Base-by-base conservation (phyloP, 2,888 invertebrate genomes). In the Hyppa rectilinea region DNA sequence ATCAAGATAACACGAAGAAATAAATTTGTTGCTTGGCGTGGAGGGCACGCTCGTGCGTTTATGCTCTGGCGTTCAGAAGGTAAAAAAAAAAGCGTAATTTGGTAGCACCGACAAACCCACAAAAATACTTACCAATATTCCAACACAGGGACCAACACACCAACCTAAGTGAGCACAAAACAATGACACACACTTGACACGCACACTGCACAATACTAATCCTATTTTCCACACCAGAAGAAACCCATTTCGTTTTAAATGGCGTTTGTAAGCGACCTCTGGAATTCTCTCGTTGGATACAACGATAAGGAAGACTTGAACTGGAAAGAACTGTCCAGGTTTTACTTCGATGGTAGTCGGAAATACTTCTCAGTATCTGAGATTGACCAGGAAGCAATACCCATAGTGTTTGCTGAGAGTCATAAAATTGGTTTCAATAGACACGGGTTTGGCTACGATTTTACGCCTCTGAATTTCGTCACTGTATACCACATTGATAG, bases 291-390 rank as follows among this genome's bases (percentile, higher is more conserved):
- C 88, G 94, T 95, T 87, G 95, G 96, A 38, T 86, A 86, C 78
- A 94, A 88, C 90, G 95, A 94, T 23, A 95, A 93, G 72, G 94
- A 94, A 69, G 85, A 58, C 2, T 12, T 88, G 2, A 83, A 84
- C 55, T 95, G 95, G 94, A 91, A 91, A 60, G 96, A 96, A 75
- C 70, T 94, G 26, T 93, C 96, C n/a, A 93, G 89, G 58, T 89
- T 96, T 61, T 97, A 96, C 88, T 89, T 96, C 74, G 96, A 96
- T 83, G 93, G 92, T 55, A 94, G 90, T 59, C 97, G 97, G 91
- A 97, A 97, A 91, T 96, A 96, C 83, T 93, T 97, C 84, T 97
- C 97, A 20, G 96, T 97, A 82, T 97, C 97, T 50, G 97, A 97
- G 85, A 87, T 96, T 62, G 97, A 98, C 87, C 95, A 94, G 80